Evolutionary conservation across 2,888 invertebrate genomes (phyloP), one percentile per base, ranked within the genome.

Genomic region (Siphonodentalium dalli): DNA sequence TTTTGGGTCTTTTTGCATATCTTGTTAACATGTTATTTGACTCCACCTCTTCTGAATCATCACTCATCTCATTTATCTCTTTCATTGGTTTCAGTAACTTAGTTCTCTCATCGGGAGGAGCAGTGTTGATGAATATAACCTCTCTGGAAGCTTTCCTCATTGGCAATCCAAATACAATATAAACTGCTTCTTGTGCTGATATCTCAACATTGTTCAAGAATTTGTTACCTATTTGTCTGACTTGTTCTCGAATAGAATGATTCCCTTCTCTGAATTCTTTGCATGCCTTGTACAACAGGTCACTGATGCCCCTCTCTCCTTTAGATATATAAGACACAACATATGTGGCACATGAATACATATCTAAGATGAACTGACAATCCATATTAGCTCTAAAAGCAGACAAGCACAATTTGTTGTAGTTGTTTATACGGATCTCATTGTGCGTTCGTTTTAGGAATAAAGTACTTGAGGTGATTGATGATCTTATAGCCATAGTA

Each of bases 171-270:
- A 70, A 46, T 2, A 64, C 33, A 8, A 45, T 45, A 41, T 59
- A 70, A 0, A 54, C 65, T 34, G 70, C 68, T 53, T 73, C 71
- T 54, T 72, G 68, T 1, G 69, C 69, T 18, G 58, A 58, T 3
- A 72, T 47, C 46, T 71, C 69, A 1, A 54, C 61, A 34, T 51
- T 26, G 41, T 65, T 66, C 5, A 68, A 26, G 35, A 72, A 68
- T 24, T 50, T 62, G 35, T 64, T 54, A 13, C 56, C 63, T 21
- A 70, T 54, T 7, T 21, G 11, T 21, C 46, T 38, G 2, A 67
- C 44, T 23, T 61, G 55, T 23, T 51, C 27, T 31, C 39, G 42
- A 1, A 58, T 26, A 8, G 34, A 28, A 13, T 15, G 11, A 44
- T 57, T 60, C 9, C 58, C 54, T 15, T 41, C 21, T 38, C 35